Base-by-base conservation (phyloP, 2,113 vertebrate genomes). In the Colaptes auratus region DNA sequence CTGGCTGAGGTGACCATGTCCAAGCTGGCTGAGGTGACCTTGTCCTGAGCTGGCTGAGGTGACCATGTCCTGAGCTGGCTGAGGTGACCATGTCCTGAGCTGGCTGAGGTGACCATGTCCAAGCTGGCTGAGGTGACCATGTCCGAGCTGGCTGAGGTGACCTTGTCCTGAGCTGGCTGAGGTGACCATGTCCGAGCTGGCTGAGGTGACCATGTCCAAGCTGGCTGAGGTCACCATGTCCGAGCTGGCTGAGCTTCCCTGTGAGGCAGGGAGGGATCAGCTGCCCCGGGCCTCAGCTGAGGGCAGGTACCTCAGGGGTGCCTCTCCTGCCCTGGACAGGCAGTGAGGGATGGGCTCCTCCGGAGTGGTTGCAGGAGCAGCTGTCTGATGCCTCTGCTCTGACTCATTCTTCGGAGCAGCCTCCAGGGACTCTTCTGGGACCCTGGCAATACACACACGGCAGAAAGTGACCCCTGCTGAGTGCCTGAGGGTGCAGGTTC, bases 371-470 rank as follows among this genome's bases (percentile, higher is more conserved):
- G 56, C 64, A 91, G 46, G 90, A 91, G 61, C 65, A 78, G 67
- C 28, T 72, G 23, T 42, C 66, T 82, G 64, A 72, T 79, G 44
- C 63, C 91, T 93, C 86, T 87, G 7, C 36, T 87, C 82, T 94
- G 75, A 88, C 82, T 93, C 82, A 80, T 74, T 76, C 44, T 86
- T 77, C 71, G 55, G 82, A 82, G n/a, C 19, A 91, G n/a, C 80
- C 35, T 59, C 39, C 52, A 42, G 24, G 78, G 66, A 53, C 84
- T 94, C 31, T 89, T 91, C 61, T 77, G 56, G 67, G 64, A 88
- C n/a, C 28, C 67, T 82, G 90, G 88, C 59, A 88, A 70, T 50
- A 35, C 1, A 8, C 19, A 28, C 27, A 88, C 9, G n/a, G 30
- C 9, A 0, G 24, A 80, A 90, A 92, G 80, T 52, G 58, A 18